These are phyloP conservation scores for Diorhabda carinulata DNA, from an alignment of 1,140 invertebrate species.

Conservation along the genomic window DNA sequence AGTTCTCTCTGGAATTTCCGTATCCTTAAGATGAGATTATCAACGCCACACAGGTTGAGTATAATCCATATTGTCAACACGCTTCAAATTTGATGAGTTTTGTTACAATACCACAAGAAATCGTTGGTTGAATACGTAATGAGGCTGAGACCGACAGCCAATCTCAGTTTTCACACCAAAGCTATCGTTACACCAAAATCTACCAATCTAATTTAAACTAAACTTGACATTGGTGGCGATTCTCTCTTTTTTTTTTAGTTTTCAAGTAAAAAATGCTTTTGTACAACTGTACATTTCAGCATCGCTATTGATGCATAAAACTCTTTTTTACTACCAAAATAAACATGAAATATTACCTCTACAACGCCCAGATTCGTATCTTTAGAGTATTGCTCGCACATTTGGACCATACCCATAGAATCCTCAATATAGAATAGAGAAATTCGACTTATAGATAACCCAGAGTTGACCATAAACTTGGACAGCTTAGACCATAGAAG, in stretches of 20 bases:
- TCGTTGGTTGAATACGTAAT: constrained; percentile 39
- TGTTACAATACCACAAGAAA: constrained; percentile 42
- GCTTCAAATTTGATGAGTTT: constrained; percentile 49
- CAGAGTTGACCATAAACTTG: too few species aligned
- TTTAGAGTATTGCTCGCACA: too few species aligned
- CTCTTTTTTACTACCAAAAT: too few species aligned
- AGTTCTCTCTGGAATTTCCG: constrained; percentile 46
- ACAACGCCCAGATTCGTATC: too few species aligned
- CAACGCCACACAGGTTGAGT: constrained; percentile 41
- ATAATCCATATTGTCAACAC: constrained; percentile 49
- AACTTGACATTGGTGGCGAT: constrained; percentile 7
- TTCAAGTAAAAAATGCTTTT: not conserved
- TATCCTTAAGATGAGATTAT: constrained; percentile 48
- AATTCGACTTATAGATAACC: too few species aligned
- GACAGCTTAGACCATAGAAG: too few species aligned
- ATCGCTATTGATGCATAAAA: too few species aligned
- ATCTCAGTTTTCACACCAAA: constrained; percentile 10
- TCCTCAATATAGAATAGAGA: too few species aligned
- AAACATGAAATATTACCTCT: too few species aligned
- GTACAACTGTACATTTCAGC: too few species aligned
- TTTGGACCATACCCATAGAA: too few species aligned
- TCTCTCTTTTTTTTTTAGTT: not conserved
- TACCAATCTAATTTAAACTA: constrained; percentile 15
- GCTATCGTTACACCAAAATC: not conserved
- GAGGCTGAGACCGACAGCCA: constrained; percentile 25